Evolutionary conservation across 2,113 vertebrate species (phyloP).

Genomic region (Ceyx margarethae): DNA sequence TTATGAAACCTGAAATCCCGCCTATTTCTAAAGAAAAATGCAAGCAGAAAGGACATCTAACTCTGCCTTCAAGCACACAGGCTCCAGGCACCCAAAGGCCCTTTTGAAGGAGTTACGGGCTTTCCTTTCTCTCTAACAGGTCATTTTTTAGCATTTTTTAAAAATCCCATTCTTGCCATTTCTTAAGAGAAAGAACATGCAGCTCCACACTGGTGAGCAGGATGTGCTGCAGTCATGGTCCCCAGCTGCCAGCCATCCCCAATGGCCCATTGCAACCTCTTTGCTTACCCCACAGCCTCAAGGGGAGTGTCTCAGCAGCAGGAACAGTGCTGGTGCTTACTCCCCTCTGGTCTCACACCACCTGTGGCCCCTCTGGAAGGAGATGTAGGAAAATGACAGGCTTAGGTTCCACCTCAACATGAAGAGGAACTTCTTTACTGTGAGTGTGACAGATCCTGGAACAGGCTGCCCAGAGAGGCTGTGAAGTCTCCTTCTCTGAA

Average conservation of each 20-base stretch:
- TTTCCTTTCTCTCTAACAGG: background rate
- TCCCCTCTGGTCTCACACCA: background rate
- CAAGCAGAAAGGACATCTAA: background rate
- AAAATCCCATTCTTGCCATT: background rate
- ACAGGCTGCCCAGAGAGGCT: too few relatives aligned
- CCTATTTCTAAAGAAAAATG: background rate
- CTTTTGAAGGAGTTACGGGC: background rate
- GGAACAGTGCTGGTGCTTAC: rapidly evolving
- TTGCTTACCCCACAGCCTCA: rapidly evolving
- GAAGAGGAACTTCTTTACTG: too few relatives aligned
- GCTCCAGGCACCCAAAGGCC: background rate
- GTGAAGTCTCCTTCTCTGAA: too few relatives aligned
- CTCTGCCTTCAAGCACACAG: background rate
- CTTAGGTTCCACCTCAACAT: too few relatives aligned
- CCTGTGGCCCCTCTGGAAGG: background rate
- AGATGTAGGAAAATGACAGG: background rate
- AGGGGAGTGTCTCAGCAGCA: background rate
- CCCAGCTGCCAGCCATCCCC: background rate
- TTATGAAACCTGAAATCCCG: background rate
- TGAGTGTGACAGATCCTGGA: too few relatives aligned
- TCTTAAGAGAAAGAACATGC: background rate
- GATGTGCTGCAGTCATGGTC: rapidly evolving
- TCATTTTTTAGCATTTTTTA: background rate
- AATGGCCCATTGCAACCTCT: background rate
- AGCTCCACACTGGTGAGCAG: rapidly evolving